phyloP scores from a whole-genome alignment of 1,140 invertebrate species.

The Pseudomyrmex flavicornis region DNA sequence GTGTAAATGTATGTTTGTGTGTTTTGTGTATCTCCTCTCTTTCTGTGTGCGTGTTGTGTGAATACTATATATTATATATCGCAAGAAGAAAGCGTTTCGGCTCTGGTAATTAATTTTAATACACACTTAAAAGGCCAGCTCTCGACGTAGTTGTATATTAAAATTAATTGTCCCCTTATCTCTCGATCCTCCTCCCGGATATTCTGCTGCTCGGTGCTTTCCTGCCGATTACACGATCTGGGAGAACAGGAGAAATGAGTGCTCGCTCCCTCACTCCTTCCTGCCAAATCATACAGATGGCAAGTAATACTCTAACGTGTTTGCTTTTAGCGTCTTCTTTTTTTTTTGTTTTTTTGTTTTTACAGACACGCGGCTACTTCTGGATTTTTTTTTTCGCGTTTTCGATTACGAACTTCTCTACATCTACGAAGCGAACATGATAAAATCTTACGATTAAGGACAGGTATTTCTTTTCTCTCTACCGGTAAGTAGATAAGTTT shows the following conservation, averaged over 20 bases:
- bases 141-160: conserved; percentile 76
- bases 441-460: conserved; percentile 73
- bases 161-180: conserved; percentile 75
- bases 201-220: conserved; percentile 24
- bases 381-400: conserved; percentile 44
- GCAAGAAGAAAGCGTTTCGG: conserved; percentile 62
- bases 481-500: conserved; percentile 35
- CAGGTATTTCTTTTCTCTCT: conserved; percentile 41
- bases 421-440: conserved; percentile 71
- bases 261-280: not conserved
- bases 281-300: conserved; percentile 31
- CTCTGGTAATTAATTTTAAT: conserved; percentile 77
- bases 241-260: conserved; percentile 5
- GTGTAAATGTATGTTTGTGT: conserved; percentile 14
- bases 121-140: conserved; percentile 80
- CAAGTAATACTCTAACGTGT: conserved; percentile 45
- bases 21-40: not conserved
- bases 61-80: conserved; percentile 33
- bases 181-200: not conserved
- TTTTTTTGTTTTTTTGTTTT: not conserved
- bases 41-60: not conserved
- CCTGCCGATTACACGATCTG: not conserved
- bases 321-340: conserved; percentile 43
- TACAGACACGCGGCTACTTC: conserved; percentile 64
- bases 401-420: conserved; percentile 54